phyloP scores from a whole-genome alignment of 2,888 invertebrate species.

The Drosophila buzzatii region DNA sequence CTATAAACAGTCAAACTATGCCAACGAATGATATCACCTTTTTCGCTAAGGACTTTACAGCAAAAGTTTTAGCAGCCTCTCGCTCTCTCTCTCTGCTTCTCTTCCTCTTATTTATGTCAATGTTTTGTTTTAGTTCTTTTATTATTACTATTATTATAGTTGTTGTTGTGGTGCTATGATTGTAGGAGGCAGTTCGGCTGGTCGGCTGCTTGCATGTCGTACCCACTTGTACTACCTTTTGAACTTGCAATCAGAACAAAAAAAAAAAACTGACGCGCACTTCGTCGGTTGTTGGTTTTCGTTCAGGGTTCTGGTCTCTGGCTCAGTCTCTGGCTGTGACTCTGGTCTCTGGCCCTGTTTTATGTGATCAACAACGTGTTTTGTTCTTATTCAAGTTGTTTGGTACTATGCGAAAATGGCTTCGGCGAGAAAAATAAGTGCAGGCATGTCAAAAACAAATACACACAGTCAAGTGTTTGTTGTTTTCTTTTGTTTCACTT shows the following conservation, averaged over 20 bases:
- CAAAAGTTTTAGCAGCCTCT: constrained; percentile 57
- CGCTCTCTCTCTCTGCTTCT: neutral
- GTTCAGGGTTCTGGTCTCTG: constrained; percentile 22
- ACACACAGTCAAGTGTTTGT: constrained; percentile 41
- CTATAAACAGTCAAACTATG: constrained; percentile 44
- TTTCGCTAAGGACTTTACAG: constrained; percentile 46
- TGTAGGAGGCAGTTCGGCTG: constrained; percentile 35
- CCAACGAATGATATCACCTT: constrained; percentile 60
- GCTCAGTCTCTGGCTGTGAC: constrained; percentile 24
- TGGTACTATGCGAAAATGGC: constrained; percentile 62
- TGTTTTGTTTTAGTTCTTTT: constrained; percentile 72
- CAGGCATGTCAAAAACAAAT: constrained; percentile 65
- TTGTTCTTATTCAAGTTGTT: constrained; percentile 69
- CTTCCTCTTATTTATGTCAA: constrained; percentile 72
- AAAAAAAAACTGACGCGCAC: constrained; percentile 36
- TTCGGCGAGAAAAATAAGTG: constrained; percentile 41
- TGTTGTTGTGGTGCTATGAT: constrained; percentile 24
- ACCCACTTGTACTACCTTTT: constrained; percentile 76
- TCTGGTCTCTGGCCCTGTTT: constrained; percentile 54
- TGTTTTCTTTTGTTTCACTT: constrained; percentile 7
- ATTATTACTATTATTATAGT: constrained; percentile 26
- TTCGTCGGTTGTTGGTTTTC: constrained; percentile 30
- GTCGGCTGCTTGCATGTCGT: constrained; percentile 70
- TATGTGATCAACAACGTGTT: constrained; percentile 81
- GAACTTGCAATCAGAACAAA: constrained; percentile 62